Conservation (phyloP, 2,888 invertebrate species). For the Aproaerema taeniolella region DNA sequence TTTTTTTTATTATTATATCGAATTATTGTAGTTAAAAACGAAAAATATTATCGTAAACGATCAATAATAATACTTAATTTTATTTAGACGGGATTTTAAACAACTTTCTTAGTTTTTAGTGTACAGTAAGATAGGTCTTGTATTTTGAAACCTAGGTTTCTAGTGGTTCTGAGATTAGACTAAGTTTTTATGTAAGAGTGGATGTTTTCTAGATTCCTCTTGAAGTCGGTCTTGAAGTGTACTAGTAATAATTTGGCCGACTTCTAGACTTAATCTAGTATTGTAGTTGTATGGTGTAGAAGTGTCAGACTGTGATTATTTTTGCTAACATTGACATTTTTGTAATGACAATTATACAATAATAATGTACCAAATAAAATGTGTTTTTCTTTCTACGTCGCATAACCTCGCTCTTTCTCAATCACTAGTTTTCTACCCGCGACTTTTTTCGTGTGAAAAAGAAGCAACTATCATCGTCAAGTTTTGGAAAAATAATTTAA, state of each 20-base stretch:
- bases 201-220: slow-evolving; percentile 22
- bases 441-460: too few relatives aligned
- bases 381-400: slow-evolving; percentile 19
- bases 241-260: slow-evolving; percentile 10
- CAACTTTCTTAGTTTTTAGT: slow-evolving; percentile 18
- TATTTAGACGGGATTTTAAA: slow-evolving; percentile 12
- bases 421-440: too few relatives aligned
- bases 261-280: slow-evolving; percentile 21
- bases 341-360: slow-evolving; percentile 74
- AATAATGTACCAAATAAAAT: slow-evolving; percentile 67
- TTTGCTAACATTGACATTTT: slow-evolving; percentile 77
- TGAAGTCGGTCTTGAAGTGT: slow-evolving; percentile 9
- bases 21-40: slow-evolving; percentile 10
- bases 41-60: slow-evolving; percentile 13
- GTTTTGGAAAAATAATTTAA: too few relatives aligned
- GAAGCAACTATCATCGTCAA: too few relatives aligned
- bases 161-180: slow-evolving; percentile 20
- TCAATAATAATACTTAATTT: slow-evolving; percentile 10
- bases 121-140: slow-evolving; percentile 35
- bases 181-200: slow-evolving; percentile 25
- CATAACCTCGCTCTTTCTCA: too few relatives aligned
- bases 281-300: slow-evolving; percentile 38
- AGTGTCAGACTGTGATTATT: slow-evolving; percentile 76
- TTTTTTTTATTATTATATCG: slow-evolving; percentile 12
- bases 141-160: slow-evolving; percentile 20